A percentile compares a stretch with the other conserved stretches of the same genome.
Evolutionary conservation across 2,797 vertebrate species (phyloP).

Genomic region (Tenualosa thibaudeaui): DNA sequence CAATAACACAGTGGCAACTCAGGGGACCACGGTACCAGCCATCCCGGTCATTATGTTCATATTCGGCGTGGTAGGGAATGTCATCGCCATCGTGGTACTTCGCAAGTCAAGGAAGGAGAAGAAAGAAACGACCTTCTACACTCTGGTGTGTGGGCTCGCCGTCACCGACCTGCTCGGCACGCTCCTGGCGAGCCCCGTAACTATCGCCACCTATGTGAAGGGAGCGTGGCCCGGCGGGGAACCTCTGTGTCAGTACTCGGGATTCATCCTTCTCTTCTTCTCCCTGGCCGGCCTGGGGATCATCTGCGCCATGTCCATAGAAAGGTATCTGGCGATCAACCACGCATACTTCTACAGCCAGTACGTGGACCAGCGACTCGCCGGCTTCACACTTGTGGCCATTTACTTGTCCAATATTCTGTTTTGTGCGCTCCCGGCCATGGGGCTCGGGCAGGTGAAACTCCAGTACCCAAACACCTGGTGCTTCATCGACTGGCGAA

Average conservation of each 20-base stretch:
- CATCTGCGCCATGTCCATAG: constrained; percentile 95
- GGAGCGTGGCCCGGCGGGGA: constrained; percentile 84
- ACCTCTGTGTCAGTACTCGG: constrained; percentile 89
- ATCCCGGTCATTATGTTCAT: constrained; percentile 95
- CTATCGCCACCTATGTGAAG: constrained; percentile 92
- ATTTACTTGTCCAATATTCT: constrained; percentile 85
- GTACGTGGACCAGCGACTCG: constrained; percentile 87
- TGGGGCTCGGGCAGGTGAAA: constrained; percentile 82
- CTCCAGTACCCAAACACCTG: constrained; percentile 81
- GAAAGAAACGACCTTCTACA: constrained; percentile 96
- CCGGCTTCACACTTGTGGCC: constrained; percentile 80
- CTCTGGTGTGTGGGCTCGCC: constrained; percentile 90
- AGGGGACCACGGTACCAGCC: constrained; percentile 64
- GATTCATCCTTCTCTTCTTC: constrained; percentile 96
- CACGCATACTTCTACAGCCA: constrained; percentile 95
- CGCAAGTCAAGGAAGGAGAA: constrained; percentile 91
- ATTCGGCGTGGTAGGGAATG: constrained; percentile 93
- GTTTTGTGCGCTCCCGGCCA: constrained; percentile 89
- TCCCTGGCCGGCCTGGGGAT: constrained; percentile 91
- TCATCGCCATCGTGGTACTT: constrained; percentile 91
- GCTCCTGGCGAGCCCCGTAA: constrained; percentile 90
- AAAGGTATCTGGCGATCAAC: constrained; percentile 95
- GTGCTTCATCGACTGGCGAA: constrained; percentile 95
- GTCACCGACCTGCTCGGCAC: constrained; percentile 94
- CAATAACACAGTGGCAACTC: background rate